Evolutionary conservation across 1,140 invertebrate genomes (phyloP).

Genomic region (Cephus cinctus): DNA sequence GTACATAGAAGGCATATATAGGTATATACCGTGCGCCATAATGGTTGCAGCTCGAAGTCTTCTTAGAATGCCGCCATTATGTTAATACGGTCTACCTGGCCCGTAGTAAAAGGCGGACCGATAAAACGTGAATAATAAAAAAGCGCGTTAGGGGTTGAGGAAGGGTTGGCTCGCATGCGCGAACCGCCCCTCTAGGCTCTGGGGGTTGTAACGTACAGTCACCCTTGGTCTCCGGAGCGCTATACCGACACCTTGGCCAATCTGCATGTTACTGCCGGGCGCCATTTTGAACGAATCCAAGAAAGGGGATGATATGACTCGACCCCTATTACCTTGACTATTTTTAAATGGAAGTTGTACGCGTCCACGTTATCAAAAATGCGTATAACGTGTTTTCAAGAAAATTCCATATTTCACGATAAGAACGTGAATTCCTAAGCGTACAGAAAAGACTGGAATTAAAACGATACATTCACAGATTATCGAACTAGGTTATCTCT

Average conservation of each 20-base stretch:
- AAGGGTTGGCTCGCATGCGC: constrained; percentile 44
- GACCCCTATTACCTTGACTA: too few relatives aligned
- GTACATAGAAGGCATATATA: too few relatives aligned
- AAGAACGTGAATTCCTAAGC: too few relatives aligned
- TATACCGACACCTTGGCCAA: constrained; percentile 49
- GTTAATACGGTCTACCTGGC: constrained; percentile 22
- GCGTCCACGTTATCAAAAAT: constrained; percentile 29
- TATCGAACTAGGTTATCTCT: constrained; percentile 8
- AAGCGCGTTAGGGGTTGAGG: constrained; percentile 37
- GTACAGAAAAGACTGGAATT: too few relatives aligned
- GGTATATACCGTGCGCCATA: too few relatives aligned
- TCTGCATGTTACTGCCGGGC: constrained; percentile 50
- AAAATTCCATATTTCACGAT: constrained; percentile 24
- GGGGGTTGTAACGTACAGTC: constrained; percentile 35
- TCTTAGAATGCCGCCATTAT: constrained; percentile 31
- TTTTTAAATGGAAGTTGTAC: too few relatives aligned
- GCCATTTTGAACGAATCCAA: constrained; percentile 51
- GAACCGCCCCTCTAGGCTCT: constrained; percentile 42
- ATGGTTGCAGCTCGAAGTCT: too few relatives aligned
- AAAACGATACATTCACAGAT: too few relatives aligned
- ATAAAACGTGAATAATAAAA: constrained; percentile 46
- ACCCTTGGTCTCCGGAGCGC: constrained; percentile 35
- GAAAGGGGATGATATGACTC: too few relatives aligned
- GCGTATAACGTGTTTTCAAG: constrained; percentile 11
- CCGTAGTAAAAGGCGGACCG: constrained; percentile 17